Conservation (phyloP, 2,888 invertebrate genomes). For the Entomobrya multifasciata region DNA sequence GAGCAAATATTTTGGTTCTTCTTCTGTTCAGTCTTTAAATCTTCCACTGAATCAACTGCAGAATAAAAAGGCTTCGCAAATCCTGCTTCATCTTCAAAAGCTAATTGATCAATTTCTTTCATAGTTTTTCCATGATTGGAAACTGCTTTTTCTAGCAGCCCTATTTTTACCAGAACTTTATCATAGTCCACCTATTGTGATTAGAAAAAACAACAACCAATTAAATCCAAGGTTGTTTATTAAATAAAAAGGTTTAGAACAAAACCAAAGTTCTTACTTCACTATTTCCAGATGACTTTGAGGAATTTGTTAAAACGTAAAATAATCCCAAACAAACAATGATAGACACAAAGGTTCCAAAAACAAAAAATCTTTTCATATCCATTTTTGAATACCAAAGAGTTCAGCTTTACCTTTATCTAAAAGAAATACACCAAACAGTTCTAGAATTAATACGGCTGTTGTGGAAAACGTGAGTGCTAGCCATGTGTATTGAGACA, state of each 20-base stretch:
- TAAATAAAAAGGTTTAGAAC: too few species aligned
- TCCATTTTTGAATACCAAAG: conserved; percentile 77
- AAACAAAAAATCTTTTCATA: conserved; percentile 78
- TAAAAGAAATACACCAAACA: too few species aligned
- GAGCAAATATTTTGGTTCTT: conserved; percentile 64
- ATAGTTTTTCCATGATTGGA: conserved; percentile 73
- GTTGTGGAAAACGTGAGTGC: too few species aligned
- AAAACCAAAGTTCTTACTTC: too few species aligned
- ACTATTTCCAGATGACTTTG: conserved; percentile 60
- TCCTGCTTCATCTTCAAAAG: conserved; percentile 65
- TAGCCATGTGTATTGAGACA: too few species aligned
- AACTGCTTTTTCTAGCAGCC: conserved; percentile 72
- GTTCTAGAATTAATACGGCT: too few species aligned
- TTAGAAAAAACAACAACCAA: too few species aligned
- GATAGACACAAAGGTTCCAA: conserved; percentile 78
- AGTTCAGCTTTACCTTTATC: too few species aligned
- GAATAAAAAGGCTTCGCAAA: conserved; percentile 23
- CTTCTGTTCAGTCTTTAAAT: background rate
- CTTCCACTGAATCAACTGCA: conserved; percentile 11
- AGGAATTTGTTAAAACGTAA: conserved; percentile 77
- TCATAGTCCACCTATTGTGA: conserved; percentile 71
- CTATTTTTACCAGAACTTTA: conserved; percentile 72
- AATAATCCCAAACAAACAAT: conserved; percentile 77
- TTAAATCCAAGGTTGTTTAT: too few species aligned
- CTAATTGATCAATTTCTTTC: conserved; percentile 76